These are phyloP conservation scores for Ranitomeya variabilis DNA, from an alignment of 2,113 vertebrate species.

Conservation along the genomic window DNA sequence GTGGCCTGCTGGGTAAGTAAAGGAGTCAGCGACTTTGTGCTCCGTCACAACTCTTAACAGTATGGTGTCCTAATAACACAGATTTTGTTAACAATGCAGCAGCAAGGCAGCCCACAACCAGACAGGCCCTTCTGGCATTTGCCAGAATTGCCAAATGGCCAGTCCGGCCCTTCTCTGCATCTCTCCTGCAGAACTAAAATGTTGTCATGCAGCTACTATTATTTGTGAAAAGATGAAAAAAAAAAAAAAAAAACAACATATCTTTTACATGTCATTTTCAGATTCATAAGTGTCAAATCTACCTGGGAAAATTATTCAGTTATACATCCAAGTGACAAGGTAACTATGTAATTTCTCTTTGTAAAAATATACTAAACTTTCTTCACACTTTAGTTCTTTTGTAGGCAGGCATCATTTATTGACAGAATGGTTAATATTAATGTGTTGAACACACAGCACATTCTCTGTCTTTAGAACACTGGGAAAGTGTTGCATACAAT, in stretches of 20 bases:
- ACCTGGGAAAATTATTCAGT: background rate
- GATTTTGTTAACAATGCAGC: too few relatives aligned
- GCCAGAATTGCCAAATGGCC: too few relatives aligned
- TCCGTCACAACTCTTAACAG: too few relatives aligned
- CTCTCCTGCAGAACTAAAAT: too few relatives aligned
- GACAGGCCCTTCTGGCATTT: too few relatives aligned
- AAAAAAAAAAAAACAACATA: background rate
- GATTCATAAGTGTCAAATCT: background rate
- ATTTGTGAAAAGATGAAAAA: too few relatives aligned
- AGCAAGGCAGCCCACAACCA: too few relatives aligned
- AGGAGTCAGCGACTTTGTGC: too few relatives aligned
- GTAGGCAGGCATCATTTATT: conserved; percentile 15
- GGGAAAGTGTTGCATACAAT: background rate
- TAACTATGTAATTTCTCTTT: background rate
- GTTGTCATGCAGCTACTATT: too few relatives aligned
- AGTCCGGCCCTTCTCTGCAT: too few relatives aligned
- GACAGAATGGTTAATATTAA: conserved; percentile 21
- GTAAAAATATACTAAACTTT: conserved; percentile 16
- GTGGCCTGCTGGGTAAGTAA: too few relatives aligned
- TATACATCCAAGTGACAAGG: background rate
- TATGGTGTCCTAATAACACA: too few relatives aligned
- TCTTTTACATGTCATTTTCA: background rate
- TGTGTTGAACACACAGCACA: background rate
- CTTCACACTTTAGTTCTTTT: background rate
- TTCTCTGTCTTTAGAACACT: background rate